Evolutionary conservation across 2,888 invertebrate species (phyloP), one percentile per base, ranked within the genome.

Genomic region (Philereme vetulata): DNA sequence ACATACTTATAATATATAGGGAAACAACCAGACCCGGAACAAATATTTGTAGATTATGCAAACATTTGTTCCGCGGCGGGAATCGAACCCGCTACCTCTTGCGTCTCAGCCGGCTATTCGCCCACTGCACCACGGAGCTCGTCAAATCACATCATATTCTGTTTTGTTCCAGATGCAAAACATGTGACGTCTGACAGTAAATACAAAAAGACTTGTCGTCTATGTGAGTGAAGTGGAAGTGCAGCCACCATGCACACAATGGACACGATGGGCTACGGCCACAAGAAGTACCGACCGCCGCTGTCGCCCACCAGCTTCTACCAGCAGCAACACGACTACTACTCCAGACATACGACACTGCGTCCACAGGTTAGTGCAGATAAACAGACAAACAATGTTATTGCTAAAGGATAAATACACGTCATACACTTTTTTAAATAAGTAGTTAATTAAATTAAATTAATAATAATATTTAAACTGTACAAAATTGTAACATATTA

Each of bases 211-310:
- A 49, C 43, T 48, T 8, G 35, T 8, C 21, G 33, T 11, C 42
- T 4, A 33, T 51, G 47, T 46, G 44, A 38, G 52, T 53, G 42
- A 52, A 64, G 53, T 40, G 55, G 34, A 9, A 48, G 51, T n/a
- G 56, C 43, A 43, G 68, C 56, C 72, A 80, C 65, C 64, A 92
- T 92, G 92, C 90, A 91, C 67, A 93, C 93, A 38, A 94, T 94
- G 94, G 94, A 94, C 78, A 94, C 94, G 47, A 93, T 94, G 93
- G 93, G 93, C 80, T 94, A 93, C 76, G 91, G 94, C 78, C 94
- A 94, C 83, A 93, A 93, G 85, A 94, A 94, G 80, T 94, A 93
- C 81, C 92, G 94, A 80, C 93, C 94, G 65, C 93, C 93, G 61
- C 80, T 94, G 68, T 94, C 93, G 58, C 92, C 93, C 70, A 93